A percentile compares a stretch with the other conserved stretches of the same genome.
Evolutionary conservation across 2,113 vertebrate species (phyloP).

Genomic region (Sitta europaea): DNA sequence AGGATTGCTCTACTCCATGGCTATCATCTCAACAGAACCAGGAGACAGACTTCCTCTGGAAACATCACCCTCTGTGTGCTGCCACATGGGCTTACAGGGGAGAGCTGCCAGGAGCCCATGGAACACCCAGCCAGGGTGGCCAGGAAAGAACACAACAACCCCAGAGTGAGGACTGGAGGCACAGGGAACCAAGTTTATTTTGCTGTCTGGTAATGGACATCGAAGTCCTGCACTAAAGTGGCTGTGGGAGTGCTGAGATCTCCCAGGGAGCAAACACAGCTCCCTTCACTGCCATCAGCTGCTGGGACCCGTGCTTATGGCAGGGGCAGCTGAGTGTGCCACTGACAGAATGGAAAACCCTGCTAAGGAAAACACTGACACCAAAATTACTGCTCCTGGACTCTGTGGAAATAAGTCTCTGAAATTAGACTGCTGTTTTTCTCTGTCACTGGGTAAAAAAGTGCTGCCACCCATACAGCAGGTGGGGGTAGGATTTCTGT

Average conservation of each 20-base stretch:
- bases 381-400: neutral
- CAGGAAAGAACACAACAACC: neutral
- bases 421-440: neutral
- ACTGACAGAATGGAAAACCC: slow-evolving; percentile 86
- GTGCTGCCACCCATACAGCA: neutral
- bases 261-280: slow-evolving; percentile 79
- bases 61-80: neutral
- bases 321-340: slow-evolving; percentile 75
- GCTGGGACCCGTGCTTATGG: slow-evolving; percentile 60
- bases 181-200: neutral
- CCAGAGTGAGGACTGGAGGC: neutral
- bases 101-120: neutral
- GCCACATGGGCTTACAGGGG: neutral
- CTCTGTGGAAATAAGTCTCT: neutral
- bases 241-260: slow-evolving; percentile 73
- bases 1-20: neutral
- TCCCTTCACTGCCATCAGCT: slow-evolving; percentile 77
- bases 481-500: neutral
- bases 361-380: slow-evolving; percentile 10
- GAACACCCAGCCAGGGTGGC: neutral
- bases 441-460: neutral
- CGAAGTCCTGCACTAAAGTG: neutral
- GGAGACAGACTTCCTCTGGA: neutral
- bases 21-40: neutral
- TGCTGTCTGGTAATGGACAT: neutral